Evolutionary conservation across 2,888 invertebrate species (phyloP).

Genomic region (Troilus luridus): DNA sequence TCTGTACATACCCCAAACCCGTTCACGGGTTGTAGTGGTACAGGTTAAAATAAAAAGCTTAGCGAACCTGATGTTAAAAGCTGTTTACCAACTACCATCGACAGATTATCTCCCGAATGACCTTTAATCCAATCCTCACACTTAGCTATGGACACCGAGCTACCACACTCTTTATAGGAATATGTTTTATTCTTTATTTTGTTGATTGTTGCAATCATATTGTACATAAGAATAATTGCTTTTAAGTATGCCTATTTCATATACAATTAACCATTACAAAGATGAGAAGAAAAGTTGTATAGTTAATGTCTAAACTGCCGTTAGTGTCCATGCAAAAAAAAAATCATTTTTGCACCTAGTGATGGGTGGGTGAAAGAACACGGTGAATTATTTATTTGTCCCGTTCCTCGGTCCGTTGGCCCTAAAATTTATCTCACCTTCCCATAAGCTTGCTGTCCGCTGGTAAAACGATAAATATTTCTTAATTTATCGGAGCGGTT

Average conservation of each 20-base stretch:
- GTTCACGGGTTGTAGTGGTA: too few species aligned
- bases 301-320: background rate
- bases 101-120: too few species aligned
- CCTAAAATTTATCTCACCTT: background rate
- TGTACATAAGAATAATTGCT: background rate
- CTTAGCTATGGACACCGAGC: too few species aligned
- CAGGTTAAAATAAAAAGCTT: too few species aligned
- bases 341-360: background rate
- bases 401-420: conserved; percentile 11
- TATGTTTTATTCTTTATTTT: background rate
- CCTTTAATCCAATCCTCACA: too few species aligned
- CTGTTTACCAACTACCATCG: too few species aligned
- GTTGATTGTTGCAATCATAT: background rate
- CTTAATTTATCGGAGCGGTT: background rate
- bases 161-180: too few species aligned
- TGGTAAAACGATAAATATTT: background rate
- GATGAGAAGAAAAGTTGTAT: background rate
- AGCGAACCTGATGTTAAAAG: too few species aligned
- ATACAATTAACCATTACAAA: background rate
- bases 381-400: conserved; percentile 14
- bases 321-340: background rate
- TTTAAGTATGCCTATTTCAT: background rate
- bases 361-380: background rate
- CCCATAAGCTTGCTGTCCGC: background rate
- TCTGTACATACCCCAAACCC: too few species aligned